These are phyloP conservation scores for Bombus terrestris DNA, from an alignment of 1,140 invertebrate genomes.

Conservation along the genomic window DNA sequence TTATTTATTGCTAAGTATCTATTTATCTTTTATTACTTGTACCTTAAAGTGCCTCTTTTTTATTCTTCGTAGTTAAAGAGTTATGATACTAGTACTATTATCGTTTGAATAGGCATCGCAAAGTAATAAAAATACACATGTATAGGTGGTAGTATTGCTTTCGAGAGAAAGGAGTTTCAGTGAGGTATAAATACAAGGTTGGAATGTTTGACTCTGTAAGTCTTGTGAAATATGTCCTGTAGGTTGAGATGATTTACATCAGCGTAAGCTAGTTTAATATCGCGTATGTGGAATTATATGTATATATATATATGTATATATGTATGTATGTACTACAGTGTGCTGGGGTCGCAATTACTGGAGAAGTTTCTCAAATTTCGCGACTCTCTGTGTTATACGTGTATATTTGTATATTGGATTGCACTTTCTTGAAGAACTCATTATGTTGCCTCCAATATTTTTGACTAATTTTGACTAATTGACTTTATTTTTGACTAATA, in stretches of 20 bases:
- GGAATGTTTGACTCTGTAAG: not conserved
- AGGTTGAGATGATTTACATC: constrained; percentile 1
- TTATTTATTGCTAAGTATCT: no score
- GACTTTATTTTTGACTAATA: no score
- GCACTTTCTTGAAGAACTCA: no score
- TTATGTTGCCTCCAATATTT: no score
- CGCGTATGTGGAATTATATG: not conserved
- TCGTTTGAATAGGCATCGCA: not conserved
- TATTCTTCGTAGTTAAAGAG: not conserved
- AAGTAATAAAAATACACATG: not conserved
- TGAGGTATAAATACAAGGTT: no score
- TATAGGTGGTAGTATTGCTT: not conserved
- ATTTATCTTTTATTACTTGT: no score
- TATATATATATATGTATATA: not conserved
- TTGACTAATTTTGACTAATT: no score
- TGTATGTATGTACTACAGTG: no score
- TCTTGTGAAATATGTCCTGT: not conserved
- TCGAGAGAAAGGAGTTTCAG: not conserved
- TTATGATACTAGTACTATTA: not conserved
- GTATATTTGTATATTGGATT: not conserved
- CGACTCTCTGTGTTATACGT: not conserved
- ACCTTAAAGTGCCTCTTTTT: not conserved
- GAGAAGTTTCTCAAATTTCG: not conserved
- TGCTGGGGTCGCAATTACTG: not conserved
- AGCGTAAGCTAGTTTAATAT: not conserved